Evolutionary conservation across 2,888 invertebrate species (phyloP), one percentile per base, ranked within the genome.

Genomic region (Phyllotreta striolata): DNA sequence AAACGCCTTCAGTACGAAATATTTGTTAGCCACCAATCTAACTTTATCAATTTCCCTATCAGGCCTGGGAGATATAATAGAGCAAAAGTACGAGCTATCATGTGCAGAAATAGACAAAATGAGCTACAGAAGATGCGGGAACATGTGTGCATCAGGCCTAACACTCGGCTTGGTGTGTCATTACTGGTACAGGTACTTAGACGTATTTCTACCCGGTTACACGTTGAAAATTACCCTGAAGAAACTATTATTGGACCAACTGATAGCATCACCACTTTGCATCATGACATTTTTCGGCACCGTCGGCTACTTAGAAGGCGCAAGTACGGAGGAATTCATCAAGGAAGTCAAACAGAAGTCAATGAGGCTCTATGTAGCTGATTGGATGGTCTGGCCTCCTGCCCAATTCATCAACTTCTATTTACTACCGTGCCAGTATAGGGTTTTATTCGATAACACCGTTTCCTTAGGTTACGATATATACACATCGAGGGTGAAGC

Each of bases 321-420:
- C 86, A 65, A 85, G 86, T 1, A 76, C 83, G 55, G 77, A 83
- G 10, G 88, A 89, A 71, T 86, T 93, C 59, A 84, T 85, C 68
- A 80, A 84, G 43, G 92, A 93, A 82, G 84, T 93, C 38, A 84
- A 83, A 71, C 82, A 85, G 35, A 95, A 96, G 80, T 92, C 91
- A 13, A 87, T 87, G 84, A 87, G 84, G 70, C 82, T 96, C 8
- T 95, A 95, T 77, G 84, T 87, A 54, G 95, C 94, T 0, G 96
- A 97, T 79, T 96, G 95, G 92, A 78, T 92, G 5, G 87, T 96
- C 34, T 96, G 96, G 96, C 96, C 96, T 0, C 92, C 93, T 5
- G 95, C 95, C 0, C 96, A 97, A 80, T 84, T 94, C 44, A 84
- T 97, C n/a, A 97, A 96, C 80, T 97, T 97, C 82, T 93, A 91